Conservation (phyloP, 1,140 invertebrate species). For the Drosophila baimaii region DNA sequence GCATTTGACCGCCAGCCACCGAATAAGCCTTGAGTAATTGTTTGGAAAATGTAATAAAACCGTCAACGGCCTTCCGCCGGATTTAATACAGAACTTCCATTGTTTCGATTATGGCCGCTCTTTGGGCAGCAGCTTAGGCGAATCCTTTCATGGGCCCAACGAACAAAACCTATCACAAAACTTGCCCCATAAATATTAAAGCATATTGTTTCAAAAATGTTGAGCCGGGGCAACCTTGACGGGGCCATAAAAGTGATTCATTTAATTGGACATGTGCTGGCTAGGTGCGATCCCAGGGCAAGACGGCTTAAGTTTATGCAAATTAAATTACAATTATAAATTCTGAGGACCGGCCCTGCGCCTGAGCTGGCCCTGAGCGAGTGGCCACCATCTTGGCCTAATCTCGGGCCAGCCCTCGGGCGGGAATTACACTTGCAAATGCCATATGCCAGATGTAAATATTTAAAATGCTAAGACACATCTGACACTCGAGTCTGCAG, state of each 20-base stretch:
- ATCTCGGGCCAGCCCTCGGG: conserved; percentile 29
- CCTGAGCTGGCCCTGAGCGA: conserved; percentile 27
- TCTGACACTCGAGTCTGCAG: conserved; percentile 44
- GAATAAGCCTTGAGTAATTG: conserved; percentile 48
- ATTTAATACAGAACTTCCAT: conserved; percentile 47
- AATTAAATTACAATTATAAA: conserved; percentile 80
- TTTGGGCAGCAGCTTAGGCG: conserved; percentile 12
- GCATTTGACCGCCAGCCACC: not conserved
- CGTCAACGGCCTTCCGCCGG: conserved; percentile 50
- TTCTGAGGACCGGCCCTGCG: conserved; percentile 46
- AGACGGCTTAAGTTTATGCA: conserved; percentile 65
- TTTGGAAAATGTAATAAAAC: conserved; percentile 68
- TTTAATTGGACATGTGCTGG: conserved; percentile 58
- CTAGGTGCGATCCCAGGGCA: conserved; percentile 14
- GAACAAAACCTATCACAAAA: conserved; percentile 34
- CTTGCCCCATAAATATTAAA: conserved; percentile 77
- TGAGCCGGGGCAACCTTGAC: conserved; percentile 21
- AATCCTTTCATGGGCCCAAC: conserved; percentile 47
- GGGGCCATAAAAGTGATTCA: conserved; percentile 67
- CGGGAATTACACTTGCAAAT: conserved; percentile 59
- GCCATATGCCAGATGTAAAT: conserved; percentile 63
- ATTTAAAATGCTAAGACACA: conserved; percentile 69
- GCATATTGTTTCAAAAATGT: conserved; percentile 60
- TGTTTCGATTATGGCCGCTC: conserved; percentile 46
- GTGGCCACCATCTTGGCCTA: conserved; percentile 37